phyloP scores from a whole-genome alignment of 1,140 invertebrate genomes.

The Tetranychus cinnabarinus region DNA sequence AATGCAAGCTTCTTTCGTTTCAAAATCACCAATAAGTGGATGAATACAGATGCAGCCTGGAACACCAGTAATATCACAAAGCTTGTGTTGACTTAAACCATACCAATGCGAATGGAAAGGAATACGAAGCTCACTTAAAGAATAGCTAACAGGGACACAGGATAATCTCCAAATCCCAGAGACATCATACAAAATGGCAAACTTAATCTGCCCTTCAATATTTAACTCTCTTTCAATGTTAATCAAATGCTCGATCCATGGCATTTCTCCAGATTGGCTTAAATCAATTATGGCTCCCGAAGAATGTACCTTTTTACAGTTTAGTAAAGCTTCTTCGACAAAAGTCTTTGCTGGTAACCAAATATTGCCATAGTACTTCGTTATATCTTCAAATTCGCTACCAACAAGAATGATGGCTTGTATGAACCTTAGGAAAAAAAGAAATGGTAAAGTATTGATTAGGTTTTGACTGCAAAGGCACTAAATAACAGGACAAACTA shows the following conservation, averaged over 20 bases:
- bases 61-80: slow-evolving; percentile 41
- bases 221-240: slow-evolving; percentile 48
- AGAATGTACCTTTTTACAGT: slow-evolving; percentile 31
- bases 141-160: slow-evolving; percentile 39
- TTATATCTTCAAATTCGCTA: slow-evolving; percentile 47
- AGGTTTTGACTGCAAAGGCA: too few species aligned
- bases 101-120: slow-evolving; percentile 50
- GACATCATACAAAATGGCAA: slow-evolving; percentile 40
- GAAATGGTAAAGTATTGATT: background rate
- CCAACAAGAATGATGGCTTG: slow-evolving; percentile 53
- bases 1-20: too few species aligned
- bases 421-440: slow-evolving; percentile 18
- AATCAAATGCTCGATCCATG: slow-evolving; percentile 74
- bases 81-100: slow-evolving; percentile 51
- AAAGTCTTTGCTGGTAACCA: slow-evolving; percentile 61
- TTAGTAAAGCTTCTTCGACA: slow-evolving; percentile 42
- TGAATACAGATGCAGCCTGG: slow-evolving; percentile 62
- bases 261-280: slow-evolving; percentile 25
- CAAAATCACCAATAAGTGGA: slow-evolving; percentile 15
- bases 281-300: slow-evolving; percentile 58
- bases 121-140: slow-evolving; percentile 49
- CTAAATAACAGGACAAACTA: too few species aligned
- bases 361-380: slow-evolving; percentile 38
- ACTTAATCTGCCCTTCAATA: slow-evolving; percentile 39
- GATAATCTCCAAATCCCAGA: slow-evolving; percentile 49